phyloP scores from a whole-genome alignment of 2,888 invertebrate genomes.

The Nephrotoma appendiculata region DNA sequence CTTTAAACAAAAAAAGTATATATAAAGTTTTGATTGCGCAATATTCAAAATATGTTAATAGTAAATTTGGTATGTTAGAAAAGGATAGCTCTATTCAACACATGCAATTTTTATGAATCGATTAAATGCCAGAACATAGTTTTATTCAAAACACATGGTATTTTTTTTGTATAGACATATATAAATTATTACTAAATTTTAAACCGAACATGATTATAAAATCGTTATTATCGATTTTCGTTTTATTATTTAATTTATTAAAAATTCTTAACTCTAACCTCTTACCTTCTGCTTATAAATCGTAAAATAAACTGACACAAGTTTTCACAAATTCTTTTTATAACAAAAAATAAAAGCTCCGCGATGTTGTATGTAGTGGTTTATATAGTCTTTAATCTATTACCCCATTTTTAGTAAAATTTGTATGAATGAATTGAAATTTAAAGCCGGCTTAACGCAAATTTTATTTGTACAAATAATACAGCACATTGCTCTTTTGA shows the following conservation, averaged over 20 bases:
- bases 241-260: background rate
- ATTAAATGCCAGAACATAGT: background rate
- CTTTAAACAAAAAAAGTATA: background rate
- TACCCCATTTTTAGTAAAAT: too few relatives aligned
- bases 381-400: too few relatives aligned
- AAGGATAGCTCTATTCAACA: background rate
- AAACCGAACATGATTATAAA: background rate
- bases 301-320: background rate
- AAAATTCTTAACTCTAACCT: background rate
- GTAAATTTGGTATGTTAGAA: background rate
- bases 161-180: background rate
- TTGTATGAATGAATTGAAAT: too few relatives aligned
- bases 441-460: too few relatives aligned
- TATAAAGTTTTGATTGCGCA: background rate
- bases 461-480: too few relatives aligned
- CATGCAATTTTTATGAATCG: background rate
- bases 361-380: too few relatives aligned
- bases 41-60: background rate
- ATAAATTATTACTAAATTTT: background rate
- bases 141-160: background rate
- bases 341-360: too few relatives aligned
- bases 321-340: too few relatives aligned
- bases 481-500: too few relatives aligned
- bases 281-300: background rate
- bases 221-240: background rate